phyloP scores from a whole-genome alignment of 2,113 vertebrate genomes.

The Anguilla japonica region DNA sequence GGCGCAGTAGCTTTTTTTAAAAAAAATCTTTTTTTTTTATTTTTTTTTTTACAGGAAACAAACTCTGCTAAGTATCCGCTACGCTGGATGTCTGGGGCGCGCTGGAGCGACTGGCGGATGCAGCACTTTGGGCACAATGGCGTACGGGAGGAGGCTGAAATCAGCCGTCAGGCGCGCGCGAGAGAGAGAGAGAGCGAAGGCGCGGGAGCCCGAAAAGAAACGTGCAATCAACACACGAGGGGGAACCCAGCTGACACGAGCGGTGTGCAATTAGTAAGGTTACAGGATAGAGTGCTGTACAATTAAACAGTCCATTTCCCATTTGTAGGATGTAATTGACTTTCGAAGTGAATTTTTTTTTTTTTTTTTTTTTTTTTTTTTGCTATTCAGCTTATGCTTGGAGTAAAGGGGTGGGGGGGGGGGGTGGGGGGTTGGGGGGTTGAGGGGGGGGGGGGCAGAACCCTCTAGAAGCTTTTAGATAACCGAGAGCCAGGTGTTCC shows the following conservation, averaged over 20 bases:
- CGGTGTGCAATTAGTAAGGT: slow-evolving; percentile 61
- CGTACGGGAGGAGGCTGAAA: slow-evolving; percentile 47
- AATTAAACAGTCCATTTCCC: slow-evolving; percentile 68
- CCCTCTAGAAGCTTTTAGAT: slow-evolving; percentile 45
- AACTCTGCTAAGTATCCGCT: slow-evolving; percentile 36
- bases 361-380: slow-evolving; percentile 52
- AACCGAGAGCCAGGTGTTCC: slow-evolving; percentile 65
- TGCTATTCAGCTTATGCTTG: slow-evolving; percentile 52
- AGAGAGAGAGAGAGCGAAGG: slow-evolving; percentile 5
- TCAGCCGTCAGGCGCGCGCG: slow-evolving; percentile 29
- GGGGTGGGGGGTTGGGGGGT: no score
- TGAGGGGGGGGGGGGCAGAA: not conserved
- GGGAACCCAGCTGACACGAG: slow-evolving; percentile 58
- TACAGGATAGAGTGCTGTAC: slow-evolving; percentile 59
- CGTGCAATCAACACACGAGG: slow-evolving; percentile 55
- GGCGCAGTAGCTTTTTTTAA: not conserved
- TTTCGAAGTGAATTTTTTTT: slow-evolving; percentile 59
- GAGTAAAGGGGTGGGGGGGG: slow-evolving; percentile 16
- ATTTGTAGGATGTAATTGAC: slow-evolving; percentile 62
- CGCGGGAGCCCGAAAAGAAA: slow-evolving; percentile 45
- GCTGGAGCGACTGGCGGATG: slow-evolving; percentile 38
- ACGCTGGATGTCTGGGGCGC: slow-evolving; percentile 44
- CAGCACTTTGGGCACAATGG: slow-evolving; percentile 44
- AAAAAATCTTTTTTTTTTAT: no score
- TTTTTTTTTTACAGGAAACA: not conserved